A percentile compares a stretch with the other conserved stretches of the same genome.
phyloP scores from a whole-genome alignment of 2,888 invertebrate species.

The Leucophora obtusa region DNA sequence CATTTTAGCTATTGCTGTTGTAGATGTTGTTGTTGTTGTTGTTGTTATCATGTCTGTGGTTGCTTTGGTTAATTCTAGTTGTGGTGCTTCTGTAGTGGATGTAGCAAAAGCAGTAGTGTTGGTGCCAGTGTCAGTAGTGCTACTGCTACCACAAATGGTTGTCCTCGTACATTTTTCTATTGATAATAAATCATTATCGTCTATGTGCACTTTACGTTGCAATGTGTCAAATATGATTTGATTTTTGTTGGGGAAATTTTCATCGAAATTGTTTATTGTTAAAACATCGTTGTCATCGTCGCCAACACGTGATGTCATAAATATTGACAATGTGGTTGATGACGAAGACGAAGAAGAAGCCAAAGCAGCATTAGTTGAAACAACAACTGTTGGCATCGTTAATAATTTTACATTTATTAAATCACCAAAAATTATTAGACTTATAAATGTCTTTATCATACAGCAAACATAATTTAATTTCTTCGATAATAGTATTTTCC shows the following conservation, averaged over 20 bases:
- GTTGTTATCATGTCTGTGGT: constrained; percentile 47
- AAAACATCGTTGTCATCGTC: background rate
- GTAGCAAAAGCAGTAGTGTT: background rate
- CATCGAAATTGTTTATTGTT: constrained; percentile 36
- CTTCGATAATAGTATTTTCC: background rate
- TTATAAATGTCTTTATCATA: constrained; percentile 18
- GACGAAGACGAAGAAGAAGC: background rate
- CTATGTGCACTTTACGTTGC: constrained; percentile 7
- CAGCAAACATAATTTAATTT: constrained; percentile 18
- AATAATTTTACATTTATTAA: background rate
- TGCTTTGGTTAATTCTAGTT: constrained; percentile 12
- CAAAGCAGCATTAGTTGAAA: background rate
- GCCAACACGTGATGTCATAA: constrained; percentile 13
- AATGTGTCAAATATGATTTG: constrained; percentile 39
- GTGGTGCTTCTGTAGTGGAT: constrained; percentile 26
- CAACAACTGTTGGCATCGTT: background rate
- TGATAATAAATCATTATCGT: constrained; percentile 40
- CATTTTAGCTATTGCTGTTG: constrained; percentile 22
- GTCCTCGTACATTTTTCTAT: constrained; percentile 8
- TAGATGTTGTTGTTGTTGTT: constrained; percentile 27
- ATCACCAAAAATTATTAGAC: constrained; percentile 15
- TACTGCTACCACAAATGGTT: constrained; percentile 10
- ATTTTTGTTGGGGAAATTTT: constrained; percentile 37
- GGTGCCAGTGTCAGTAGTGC: background rate
- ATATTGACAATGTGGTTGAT: background rate